These are phyloP conservation scores for Rhineura floridana DNA, from an alignment of 2,113 vertebrate species.

Conservation along the genomic window DNA sequence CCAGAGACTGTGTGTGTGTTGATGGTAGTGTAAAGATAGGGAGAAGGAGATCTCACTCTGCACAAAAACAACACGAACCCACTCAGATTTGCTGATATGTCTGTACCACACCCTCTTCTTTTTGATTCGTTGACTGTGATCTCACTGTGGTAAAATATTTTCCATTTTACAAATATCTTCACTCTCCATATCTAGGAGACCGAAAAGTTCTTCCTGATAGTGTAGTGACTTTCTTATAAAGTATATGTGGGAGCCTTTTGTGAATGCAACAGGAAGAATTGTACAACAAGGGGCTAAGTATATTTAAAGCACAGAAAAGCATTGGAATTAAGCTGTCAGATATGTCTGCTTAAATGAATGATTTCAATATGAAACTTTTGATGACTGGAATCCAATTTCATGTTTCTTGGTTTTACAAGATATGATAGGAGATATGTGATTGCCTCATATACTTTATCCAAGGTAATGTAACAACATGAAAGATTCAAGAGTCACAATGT, in stretches of 20 bases:
- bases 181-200: neutral
- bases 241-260: neutral
- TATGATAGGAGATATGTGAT: neutral
- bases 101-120: too few relatives aligned
- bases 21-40: too few relatives aligned
- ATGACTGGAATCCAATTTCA: neutral
- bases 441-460: neutral
- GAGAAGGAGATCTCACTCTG: too few relatives aligned
- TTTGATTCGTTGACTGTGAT: neutral
- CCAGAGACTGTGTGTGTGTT: too few relatives aligned
- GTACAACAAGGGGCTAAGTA: neutral
- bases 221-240: neutral
- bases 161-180: neutral
- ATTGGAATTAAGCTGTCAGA: neutral
- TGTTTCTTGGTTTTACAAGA: neutral
- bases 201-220: neutral
- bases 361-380: neutral
- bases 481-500: neutral
- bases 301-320: neutral
- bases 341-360: neutral
- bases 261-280: neutral
- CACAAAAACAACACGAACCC: too few relatives aligned
- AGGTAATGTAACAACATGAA: neutral
- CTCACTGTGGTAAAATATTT: neutral
- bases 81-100: too few relatives aligned